Percentiles rank a stretch among this genome's conserved stretches.
These are phyloP conservation scores for Microcebus griseorufus DNA, from an alignment of 2,113 vertebrate genomes.

Conservation along the genomic window DNA sequence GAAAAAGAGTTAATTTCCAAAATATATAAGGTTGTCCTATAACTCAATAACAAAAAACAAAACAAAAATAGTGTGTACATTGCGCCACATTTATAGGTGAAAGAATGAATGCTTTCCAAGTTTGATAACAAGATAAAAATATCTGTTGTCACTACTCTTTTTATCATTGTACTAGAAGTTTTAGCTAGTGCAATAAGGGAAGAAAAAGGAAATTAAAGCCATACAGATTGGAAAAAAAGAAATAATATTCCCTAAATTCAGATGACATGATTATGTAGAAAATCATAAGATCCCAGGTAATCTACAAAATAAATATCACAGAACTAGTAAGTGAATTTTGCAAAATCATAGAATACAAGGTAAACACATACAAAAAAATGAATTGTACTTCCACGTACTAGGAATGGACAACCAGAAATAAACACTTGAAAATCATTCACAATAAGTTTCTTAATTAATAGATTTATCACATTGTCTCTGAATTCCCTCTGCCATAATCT, in stretches of 20 bases:
- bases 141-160: neutral
- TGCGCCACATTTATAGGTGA: neutral
- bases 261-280: neutral
- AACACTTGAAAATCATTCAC: neutral
- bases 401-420: neutral
- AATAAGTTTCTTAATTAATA: neutral
- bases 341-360: neutral
- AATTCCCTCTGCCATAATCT: neutral
- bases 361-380: neutral
- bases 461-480: neutral
- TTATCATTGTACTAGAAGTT: neutral
- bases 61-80: too few species aligned
- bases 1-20: too few species aligned
- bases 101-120: neutral
- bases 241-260: neutral
- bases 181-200: neutral
- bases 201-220: neutral
- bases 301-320: neutral
- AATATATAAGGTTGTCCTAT: too few species aligned
- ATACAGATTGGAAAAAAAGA: neutral
- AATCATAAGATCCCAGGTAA: neutral
- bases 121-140: neutral
- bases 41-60: too few species aligned
- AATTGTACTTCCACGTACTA: neutral
- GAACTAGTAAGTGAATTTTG: neutral